These are phyloP conservation scores for Carabus problematicus DNA, from an alignment of 2,888 invertebrate species.

Conservation along the genomic window DNA sequence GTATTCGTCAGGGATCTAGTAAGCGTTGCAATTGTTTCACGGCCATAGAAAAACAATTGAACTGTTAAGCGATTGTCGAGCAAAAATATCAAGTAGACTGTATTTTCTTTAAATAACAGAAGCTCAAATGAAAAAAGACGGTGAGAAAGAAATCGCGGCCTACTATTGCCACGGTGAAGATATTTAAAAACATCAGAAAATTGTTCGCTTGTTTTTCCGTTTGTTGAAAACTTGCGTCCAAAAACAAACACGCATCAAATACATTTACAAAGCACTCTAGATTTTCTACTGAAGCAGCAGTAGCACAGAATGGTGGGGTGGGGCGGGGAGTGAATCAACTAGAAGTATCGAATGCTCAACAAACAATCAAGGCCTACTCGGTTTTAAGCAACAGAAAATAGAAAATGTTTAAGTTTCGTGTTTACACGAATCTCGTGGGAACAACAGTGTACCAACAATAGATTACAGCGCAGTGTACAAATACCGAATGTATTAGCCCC, in stretches of 20 bases:
- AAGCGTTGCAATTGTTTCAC: background rate
- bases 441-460: too few species aligned
- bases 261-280: background rate
- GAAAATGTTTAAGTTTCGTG: conserved; percentile 11
- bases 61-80: conserved; percentile 1
- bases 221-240: background rate
- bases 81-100: background rate
- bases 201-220: background rate
- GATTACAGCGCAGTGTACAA: too few species aligned
- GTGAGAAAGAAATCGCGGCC: too few species aligned
- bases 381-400: conserved; percentile 22
- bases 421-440: too few species aligned
- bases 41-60: background rate
- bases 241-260: conserved; percentile 11
- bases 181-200: too few species aligned
- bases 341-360: conserved; percentile 41
- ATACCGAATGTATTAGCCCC: too few species aligned
- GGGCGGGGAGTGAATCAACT: conserved; percentile 25
- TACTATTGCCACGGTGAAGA: too few species aligned
- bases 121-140: too few species aligned
- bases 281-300: too few species aligned
- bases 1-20: conserved; percentile 6
- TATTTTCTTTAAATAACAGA: too few species aligned
- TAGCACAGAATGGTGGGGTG: too few species aligned
- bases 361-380: conserved; percentile 32